Percentiles rank a stretch among this genome's conserved stretches.
Conservation (phyloP, 1,140 invertebrate genomes). For the Goniozus legneri region DNA sequence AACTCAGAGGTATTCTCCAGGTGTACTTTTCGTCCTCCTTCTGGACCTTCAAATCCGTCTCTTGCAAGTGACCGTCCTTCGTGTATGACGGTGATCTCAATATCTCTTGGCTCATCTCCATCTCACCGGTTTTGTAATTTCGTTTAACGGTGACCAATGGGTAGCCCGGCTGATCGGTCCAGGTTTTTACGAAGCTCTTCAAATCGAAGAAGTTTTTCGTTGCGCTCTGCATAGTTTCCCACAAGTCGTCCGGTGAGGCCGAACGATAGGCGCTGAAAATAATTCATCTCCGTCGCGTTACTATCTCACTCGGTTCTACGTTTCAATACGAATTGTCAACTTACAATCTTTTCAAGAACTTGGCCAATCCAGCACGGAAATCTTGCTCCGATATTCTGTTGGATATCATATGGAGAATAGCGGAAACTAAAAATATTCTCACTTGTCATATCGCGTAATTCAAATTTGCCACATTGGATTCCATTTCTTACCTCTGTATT, state of each 20-base stretch:
- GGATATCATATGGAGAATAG: conserved; percentile 56
- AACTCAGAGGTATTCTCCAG: not conserved
- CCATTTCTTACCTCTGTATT: not conserved
- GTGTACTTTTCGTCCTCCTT: not conserved
- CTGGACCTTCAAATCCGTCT: not conserved
- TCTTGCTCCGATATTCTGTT: conserved; percentile 51
- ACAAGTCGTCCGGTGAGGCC: conserved; percentile 69
- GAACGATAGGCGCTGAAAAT: conserved; percentile 46
- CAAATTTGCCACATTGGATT: not conserved
- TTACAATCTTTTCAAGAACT: conserved; percentile 53
- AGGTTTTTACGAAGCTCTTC: conserved; percentile 61
- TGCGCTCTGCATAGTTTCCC: conserved; percentile 58
- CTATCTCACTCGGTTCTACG: too few relatives aligned
- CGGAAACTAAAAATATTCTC: conserved; percentile 43
- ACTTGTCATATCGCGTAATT: not conserved
- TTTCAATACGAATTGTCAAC: conserved; percentile 22
- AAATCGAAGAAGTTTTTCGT: conserved; percentile 39
- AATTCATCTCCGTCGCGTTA: too few relatives aligned
- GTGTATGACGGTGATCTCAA: conserved; percentile 38
- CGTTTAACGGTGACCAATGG: conserved; percentile 61
- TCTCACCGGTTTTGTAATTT: conserved; percentile 46
- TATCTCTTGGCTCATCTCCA: conserved; percentile 49
- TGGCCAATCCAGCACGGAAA: conserved; percentile 47
- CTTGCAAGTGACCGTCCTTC: too few relatives aligned
- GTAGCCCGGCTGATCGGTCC: conserved; percentile 68